Evolutionary conservation across 2,797 vertebrate species (phyloP).

Genomic region (Sciurus vulgaris): DNA sequence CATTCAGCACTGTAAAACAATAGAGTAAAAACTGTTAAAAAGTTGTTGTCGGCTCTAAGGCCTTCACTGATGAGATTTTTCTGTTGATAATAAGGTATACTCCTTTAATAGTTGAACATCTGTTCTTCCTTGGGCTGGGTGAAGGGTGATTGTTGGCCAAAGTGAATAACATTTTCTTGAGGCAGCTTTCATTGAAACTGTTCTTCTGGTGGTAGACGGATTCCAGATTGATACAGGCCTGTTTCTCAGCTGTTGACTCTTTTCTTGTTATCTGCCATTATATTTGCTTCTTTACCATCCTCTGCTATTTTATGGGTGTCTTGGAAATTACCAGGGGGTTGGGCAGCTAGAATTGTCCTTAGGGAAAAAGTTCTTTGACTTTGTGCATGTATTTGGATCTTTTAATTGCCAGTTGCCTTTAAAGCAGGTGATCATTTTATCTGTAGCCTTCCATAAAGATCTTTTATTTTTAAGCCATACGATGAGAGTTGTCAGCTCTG

Average conservation of each 20-base stretch:
- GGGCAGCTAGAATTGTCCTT: conserved; percentile 28
- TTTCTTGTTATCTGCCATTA: conserved; percentile 20
- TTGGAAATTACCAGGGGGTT: conserved; percentile 6
- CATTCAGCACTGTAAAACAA: neutral
- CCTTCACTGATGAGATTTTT: neutral
- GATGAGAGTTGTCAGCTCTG: conserved; percentile 53
- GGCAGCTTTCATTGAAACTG: neutral
- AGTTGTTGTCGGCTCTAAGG: neutral
- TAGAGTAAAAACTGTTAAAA: neutral
- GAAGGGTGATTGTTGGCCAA: neutral
- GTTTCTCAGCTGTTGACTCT: neutral
- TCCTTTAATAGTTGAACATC: neutral
- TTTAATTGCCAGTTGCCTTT: conserved; percentile 73
- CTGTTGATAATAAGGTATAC: neutral
- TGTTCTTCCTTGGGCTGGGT: neutral
- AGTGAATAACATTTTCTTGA: neutral
- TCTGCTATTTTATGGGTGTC: neutral
- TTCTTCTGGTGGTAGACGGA: neutral
- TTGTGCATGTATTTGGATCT: conserved; percentile 74
- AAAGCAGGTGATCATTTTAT: conserved; percentile 77
- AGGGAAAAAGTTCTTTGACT: conserved; percentile 74
- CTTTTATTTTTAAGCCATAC: conserved; percentile 72
- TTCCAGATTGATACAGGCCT: neutral
- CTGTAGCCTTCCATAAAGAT: conserved; percentile 70
- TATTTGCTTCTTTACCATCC: neutral